Conservation (phyloP, 35 echinoderm and acorn worm genomes). For the Heliocidaris tuberculata region DNA sequence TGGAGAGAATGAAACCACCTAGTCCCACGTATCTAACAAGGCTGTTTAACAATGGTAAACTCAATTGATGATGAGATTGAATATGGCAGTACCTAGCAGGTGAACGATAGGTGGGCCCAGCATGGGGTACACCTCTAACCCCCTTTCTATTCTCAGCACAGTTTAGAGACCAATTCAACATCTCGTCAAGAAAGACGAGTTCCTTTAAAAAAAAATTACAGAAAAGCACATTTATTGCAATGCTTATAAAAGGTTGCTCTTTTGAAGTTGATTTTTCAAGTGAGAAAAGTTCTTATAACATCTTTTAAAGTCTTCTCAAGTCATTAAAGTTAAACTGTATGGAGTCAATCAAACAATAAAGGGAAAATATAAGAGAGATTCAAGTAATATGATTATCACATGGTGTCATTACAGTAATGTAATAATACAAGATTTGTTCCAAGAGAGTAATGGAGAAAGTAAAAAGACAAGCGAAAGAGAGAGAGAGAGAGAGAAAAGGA, state of each 20-base stretch:
- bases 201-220: no score
- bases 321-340: no score
- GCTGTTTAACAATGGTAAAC: constrained; percentile 5
- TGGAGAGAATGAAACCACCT: not conserved
- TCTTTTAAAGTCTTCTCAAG: no score
- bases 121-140: not conserved
- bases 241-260: no score
- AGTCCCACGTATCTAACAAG: not conserved
- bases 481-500: no score
- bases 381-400: not conserved
- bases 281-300: no score
- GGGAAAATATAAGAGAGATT: not conserved
- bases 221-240: no score
- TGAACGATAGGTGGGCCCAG: not conserved
- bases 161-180: not conserved
- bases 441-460: not conserved
- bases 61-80: not conserved
- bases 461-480: no score
- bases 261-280: no score
- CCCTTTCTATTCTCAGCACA: not conserved
- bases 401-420: not conserved
- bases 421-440: not conserved
- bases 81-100: not conserved
- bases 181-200: no score
- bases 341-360: not conserved